Evolutionary conservation across 2,888 invertebrate genomes (phyloP), one percentile per base, ranked within the genome.

Genomic region (Cordylochernes scorpioides): DNA sequence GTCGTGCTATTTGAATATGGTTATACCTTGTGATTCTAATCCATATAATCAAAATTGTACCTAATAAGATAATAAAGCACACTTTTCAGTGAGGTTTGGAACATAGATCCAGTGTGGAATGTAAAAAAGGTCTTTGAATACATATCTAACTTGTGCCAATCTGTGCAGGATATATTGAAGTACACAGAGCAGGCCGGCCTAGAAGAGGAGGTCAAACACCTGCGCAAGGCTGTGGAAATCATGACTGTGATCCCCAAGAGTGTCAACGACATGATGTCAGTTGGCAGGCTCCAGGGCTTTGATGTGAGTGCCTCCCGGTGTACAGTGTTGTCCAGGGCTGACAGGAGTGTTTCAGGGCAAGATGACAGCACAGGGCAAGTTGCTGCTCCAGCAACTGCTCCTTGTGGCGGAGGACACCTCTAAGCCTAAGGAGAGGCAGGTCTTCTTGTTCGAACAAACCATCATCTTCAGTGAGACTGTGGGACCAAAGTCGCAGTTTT

Each of bases 191-290:
- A 69, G 38, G 82, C 84, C 10, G 69, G 69, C 15, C 61, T 69
- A 16, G 53, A 61, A 3, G 64, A 65, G 8, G 78, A 84, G 52
- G 64, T 74, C 24, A 67, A 70, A 35, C 63, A 70, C 21, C 61
- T 97, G 39, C 62, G 68, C 42, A 73, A 73, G 44, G 94, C 91
- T 10, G 68, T 73, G 36, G 63, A 68, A 40, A 73, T 80, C 44
- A 65, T 64, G 64, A 73, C 74, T 47, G 69, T 84, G 41, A 84
- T 91, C 39, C 94, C 94, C 24, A 88, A 91, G 58, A 73, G 75
- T 39, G 94, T 94, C 42, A 86, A 97, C 55, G 88, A 91, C 53
- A 94, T 91, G 88, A 94, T 94, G 94, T 80, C 82, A 50, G 80
- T 97, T 35, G 86, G 91, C 15, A 64, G 94, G 32, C 62, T 97